Conservation (phyloP, 2,113 vertebrate species). For the Prietella phreatophila region DNA sequence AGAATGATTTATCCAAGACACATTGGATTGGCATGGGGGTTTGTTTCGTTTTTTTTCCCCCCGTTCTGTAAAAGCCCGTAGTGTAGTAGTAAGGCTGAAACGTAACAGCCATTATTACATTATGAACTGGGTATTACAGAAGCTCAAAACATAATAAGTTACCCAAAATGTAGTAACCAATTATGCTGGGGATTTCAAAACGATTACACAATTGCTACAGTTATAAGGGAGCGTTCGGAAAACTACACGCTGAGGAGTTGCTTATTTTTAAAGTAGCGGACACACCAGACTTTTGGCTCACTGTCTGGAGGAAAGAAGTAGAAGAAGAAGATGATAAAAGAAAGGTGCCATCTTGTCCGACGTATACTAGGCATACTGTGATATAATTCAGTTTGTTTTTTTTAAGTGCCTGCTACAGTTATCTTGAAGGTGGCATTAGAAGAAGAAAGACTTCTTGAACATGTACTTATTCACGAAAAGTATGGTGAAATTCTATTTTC, state of each 20-base stretch:
- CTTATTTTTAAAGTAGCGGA: not conserved
- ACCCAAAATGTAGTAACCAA: not conserved
- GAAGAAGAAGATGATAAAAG: no score
- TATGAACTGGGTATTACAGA: not conserved
- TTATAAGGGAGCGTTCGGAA: not conserved
- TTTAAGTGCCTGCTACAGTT: not conserved
- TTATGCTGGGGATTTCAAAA: not conserved
- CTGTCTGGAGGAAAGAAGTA: not conserved
- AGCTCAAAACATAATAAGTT: not conserved
- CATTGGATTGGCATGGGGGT: not conserved
- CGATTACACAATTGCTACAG: not conserved
- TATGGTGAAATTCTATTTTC: not conserved
- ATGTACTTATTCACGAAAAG: not conserved
- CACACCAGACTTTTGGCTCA: not conserved
- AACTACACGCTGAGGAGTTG: not conserved
- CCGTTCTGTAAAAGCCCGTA: not conserved
- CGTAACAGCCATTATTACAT: not conserved
- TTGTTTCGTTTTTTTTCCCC: not conserved
- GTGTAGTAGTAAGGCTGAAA: not conserved
- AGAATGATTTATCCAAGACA: not conserved
- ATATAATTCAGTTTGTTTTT: not conserved
- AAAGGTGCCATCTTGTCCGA: not conserved
- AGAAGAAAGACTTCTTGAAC: not conserved
- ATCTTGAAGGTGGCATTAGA: not conserved
- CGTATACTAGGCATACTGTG: not conserved